Evolutionary conservation across 2,113 vertebrate species (phyloP), one percentile per base, ranked within the genome.

Genomic region (Lota lota): DNA sequence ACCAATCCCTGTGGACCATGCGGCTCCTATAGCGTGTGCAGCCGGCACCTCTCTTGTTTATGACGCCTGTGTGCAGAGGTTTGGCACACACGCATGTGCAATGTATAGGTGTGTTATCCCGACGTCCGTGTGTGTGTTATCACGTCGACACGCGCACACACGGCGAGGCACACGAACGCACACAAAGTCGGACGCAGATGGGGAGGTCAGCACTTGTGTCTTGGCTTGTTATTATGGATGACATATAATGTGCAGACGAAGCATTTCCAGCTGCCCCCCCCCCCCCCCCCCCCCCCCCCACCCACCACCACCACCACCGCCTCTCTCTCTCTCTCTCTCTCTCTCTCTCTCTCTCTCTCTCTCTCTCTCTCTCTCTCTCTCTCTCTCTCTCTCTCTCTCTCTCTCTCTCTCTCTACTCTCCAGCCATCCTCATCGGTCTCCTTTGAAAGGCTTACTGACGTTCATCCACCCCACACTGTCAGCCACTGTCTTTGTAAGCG

Each of bases 1-100:
- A 79, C 83, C 83, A 78, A 82, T 86, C 85, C 85, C 76, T 87
- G 85, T 87, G 89, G 87, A 87, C 88, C 75, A 73, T 77, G 88
- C 86, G 87, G 47, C 81, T 82, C 40, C 40, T 14, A 12, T 47
- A 10, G 40, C 40, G 10, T 47, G 40, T 14, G 40, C 12, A 14
- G 40, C 40, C 40, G 8, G 2, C 33, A 53, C 76, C 64, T 19
- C 66, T 47, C 40, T 47, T 47, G 40, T 47, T 10, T 14, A 47
- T 14, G 40, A 10, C 18, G 53, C 18, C 5, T 56, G 53, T 56
- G 53, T n/a, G 15, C 14, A 16, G 40, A 12, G 8, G 40, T 47
- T 47, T 47, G 40, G 40, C 40, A 14, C 10, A 47, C 8, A 47
- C 7, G 28, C 28, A 47, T 47, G 10, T 12, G 40, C 8, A 47